Percentiles rank a stretch among this genome's conserved stretches.
These are phyloP conservation scores for Leptodactylus fuscus DNA, from an alignment of 2,113 vertebrate genomes.

Conservation along the genomic window DNA sequence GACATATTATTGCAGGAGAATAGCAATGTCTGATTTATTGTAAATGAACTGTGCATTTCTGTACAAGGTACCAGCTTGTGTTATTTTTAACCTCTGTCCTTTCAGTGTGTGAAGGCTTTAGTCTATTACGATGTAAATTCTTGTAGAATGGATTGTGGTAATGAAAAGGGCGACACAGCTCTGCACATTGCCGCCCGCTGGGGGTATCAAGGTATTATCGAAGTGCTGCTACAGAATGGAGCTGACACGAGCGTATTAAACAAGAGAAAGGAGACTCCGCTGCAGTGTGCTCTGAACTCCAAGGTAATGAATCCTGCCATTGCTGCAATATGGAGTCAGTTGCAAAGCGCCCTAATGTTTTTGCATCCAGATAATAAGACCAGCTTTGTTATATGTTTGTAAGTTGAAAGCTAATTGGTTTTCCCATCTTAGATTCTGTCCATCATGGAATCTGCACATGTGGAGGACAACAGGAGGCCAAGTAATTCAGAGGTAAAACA, in stretches of 20 bases:
- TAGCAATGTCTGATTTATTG: too few species aligned
- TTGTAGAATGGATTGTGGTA: slow-evolving; percentile 86
- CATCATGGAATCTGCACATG: slow-evolving; percentile 80
- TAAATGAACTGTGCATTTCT: too few species aligned
- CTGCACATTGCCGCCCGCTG: slow-evolving; percentile 93
- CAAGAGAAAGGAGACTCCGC: slow-evolving; percentile 83
- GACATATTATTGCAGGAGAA: too few species aligned
- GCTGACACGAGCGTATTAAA: slow-evolving; percentile 82
- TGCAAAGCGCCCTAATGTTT: too few species aligned
- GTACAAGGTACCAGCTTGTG: background rate
- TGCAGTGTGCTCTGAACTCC: slow-evolving; percentile 90
- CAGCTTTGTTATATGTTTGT: too few species aligned
- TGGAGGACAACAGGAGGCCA: slow-evolving; percentile 71
- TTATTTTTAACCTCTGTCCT: slow-evolving; percentile 55
- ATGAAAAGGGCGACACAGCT: slow-evolving; percentile 92
- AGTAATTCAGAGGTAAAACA: slow-evolving; percentile 76
- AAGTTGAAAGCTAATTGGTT: too few species aligned
- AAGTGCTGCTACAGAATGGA: slow-evolving; percentile 91
- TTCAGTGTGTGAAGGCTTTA: slow-evolving; percentile 95
- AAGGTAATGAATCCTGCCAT: slow-evolving; percentile 77
- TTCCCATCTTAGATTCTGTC: slow-evolving; percentile 79
- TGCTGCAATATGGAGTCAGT: too few species aligned
- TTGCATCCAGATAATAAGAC: too few species aligned
- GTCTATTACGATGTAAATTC: slow-evolving; percentile 89
- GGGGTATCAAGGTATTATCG: slow-evolving; percentile 94